phyloP scores from a whole-genome alignment of 2,797 vertebrate species.

The Naso thynnoides region DNA sequence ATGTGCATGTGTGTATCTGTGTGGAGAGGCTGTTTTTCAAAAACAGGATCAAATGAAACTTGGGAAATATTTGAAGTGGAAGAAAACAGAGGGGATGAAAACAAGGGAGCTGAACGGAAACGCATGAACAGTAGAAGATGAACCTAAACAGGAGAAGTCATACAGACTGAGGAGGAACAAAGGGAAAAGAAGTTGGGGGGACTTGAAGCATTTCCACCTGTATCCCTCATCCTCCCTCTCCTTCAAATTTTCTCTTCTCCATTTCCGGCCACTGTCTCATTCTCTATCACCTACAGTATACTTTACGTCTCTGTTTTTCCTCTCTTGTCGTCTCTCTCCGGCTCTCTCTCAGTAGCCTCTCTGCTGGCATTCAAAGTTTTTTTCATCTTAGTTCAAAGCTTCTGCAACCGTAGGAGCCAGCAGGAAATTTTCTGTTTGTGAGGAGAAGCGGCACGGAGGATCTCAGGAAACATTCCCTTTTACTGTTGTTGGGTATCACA shows the following conservation, averaged over 20 bases:
- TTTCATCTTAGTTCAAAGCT: constrained; percentile 82
- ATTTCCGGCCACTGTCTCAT: constrained; percentile 52
- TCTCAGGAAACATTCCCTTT: constrained; percentile 76
- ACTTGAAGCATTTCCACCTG: constrained; percentile 2
- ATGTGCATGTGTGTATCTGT: constrained; percentile 23
- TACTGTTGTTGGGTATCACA: constrained; percentile 64
- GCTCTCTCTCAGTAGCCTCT: constrained; percentile 68
- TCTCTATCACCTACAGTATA: constrained; percentile 64
- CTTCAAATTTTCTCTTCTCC: constrained; percentile 54
- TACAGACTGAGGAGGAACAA: constrained; percentile 25
- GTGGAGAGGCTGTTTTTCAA: constrained; percentile 41
- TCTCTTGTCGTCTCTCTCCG: constrained; percentile 52
- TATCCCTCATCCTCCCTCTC: constrained; percentile 4
- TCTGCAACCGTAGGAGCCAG: constrained; percentile 73
- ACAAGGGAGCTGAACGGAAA: constrained; percentile 30
- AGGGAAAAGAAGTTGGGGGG: constrained; percentile 2
- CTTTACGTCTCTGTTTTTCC: constrained; percentile 49
- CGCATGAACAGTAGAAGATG: constrained; percentile 15
- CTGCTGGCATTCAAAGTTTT: constrained; percentile 63
- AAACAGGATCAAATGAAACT: constrained; percentile 54
- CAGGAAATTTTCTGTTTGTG: constrained; percentile 80
- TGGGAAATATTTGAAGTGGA: constrained; percentile 53
- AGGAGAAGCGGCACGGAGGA: constrained; percentile 70
- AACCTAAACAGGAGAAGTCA: constrained; percentile 21
- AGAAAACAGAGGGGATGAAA: constrained; percentile 31